Percentiles rank a stretch among this genome's conserved stretches.
phyloP scores from a whole-genome alignment of 2,888 invertebrate species.

The Drosophila dives region DNA sequence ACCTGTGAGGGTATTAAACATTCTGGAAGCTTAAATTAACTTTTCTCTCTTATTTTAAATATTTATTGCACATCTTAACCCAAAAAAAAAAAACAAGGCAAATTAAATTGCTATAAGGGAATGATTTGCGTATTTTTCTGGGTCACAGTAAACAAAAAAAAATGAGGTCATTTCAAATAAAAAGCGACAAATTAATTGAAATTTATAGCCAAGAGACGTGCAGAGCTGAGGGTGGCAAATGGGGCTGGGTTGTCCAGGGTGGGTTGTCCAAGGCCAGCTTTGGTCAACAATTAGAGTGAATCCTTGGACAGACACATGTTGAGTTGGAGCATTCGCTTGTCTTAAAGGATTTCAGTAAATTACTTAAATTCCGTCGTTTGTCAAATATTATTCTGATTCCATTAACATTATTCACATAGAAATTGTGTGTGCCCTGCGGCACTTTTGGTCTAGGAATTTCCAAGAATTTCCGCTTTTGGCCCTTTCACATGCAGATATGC shows the following conservation, averaged over 20 bases:
- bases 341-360: background rate
- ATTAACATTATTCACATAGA: slow-evolving; percentile 5
- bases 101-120: slow-evolving; percentile 72
- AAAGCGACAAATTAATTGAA: slow-evolving; percentile 76
- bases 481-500: slow-evolving; percentile 39
- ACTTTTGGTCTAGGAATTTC: slow-evolving; percentile 29
- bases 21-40: background rate
- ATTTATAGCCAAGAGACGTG: slow-evolving; percentile 69
- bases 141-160: slow-evolving; percentile 22
- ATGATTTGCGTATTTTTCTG: slow-evolving; percentile 65
- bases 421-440: slow-evolving; percentile 20
- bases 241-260: slow-evolving; percentile 4
- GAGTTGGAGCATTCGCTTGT: slow-evolving; percentile 8
- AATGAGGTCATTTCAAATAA: slow-evolving; percentile 54
- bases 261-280: slow-evolving; percentile 27
- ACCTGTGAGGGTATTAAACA: slow-evolving; percentile 4
- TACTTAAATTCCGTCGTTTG: background rate
- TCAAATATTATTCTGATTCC: slow-evolving; percentile 11
- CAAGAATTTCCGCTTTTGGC: background rate
- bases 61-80: slow-evolving; percentile 50
- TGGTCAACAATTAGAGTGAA: slow-evolving; percentile 66
- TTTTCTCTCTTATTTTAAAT: slow-evolving; percentile 30
- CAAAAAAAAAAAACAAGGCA: slow-evolving; percentile 48
- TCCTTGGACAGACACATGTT: slow-evolving; percentile 41
- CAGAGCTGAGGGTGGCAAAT: slow-evolving; percentile 12